Conservation (phyloP, 2,113 vertebrate species). For the Sprattus sprattus region DNA sequence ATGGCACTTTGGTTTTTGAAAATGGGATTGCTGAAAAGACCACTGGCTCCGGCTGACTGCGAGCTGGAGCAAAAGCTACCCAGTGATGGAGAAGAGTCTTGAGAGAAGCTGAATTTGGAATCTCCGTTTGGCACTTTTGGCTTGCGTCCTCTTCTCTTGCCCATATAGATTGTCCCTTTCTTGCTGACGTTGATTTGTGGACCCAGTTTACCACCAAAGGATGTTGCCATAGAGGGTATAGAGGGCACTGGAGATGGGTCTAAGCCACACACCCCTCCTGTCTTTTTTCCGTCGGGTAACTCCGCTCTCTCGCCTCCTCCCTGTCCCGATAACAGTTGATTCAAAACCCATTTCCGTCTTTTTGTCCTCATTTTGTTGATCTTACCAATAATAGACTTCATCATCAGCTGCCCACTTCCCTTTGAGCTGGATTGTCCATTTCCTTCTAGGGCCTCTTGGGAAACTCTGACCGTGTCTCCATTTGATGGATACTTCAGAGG, state of each 20-base stretch:
- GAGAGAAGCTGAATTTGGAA: slow-evolving; percentile 72
- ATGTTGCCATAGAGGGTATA: slow-evolving; percentile 87
- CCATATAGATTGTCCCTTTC: slow-evolving; percentile 98
- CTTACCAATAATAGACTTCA: slow-evolving; percentile 92
- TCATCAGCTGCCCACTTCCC: slow-evolving; percentile 82
- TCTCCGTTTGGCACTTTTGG: slow-evolving; percentile 76
- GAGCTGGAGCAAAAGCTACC: slow-evolving; percentile 71
- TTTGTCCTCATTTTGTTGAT: slow-evolving; percentile 94
- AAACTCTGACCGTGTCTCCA: slow-evolving; percentile 40
- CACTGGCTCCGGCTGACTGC: slow-evolving; percentile 88
- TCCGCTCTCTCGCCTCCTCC: slow-evolving; percentile 47
- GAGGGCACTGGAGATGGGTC: slow-evolving; percentile 80
- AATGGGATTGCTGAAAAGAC: slow-evolving; percentile 85
- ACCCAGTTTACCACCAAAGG: slow-evolving; percentile 87
- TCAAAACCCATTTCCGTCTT: slow-evolving; percentile 88
- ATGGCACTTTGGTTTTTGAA: slow-evolving; percentile 73
- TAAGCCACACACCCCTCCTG: slow-evolving; percentile 58
- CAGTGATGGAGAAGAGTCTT: slow-evolving; percentile 65
- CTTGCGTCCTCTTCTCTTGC: slow-evolving; percentile 93
- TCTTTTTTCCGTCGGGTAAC: slow-evolving; percentile 44
- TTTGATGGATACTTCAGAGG: slow-evolving; percentile 53
- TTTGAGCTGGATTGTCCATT: slow-evolving; percentile 58
- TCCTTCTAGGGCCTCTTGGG: slow-evolving; percentile 59
- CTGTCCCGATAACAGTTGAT: slow-evolving; percentile 75
- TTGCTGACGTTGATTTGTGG: slow-evolving; percentile 99